A percentile compares a stretch with the other conserved stretches of the same genome.
These are phyloP conservation scores for Mycetomoellerius zeteki DNA, from an alignment of 1,140 invertebrate species.

Conservation along the genomic window DNA sequence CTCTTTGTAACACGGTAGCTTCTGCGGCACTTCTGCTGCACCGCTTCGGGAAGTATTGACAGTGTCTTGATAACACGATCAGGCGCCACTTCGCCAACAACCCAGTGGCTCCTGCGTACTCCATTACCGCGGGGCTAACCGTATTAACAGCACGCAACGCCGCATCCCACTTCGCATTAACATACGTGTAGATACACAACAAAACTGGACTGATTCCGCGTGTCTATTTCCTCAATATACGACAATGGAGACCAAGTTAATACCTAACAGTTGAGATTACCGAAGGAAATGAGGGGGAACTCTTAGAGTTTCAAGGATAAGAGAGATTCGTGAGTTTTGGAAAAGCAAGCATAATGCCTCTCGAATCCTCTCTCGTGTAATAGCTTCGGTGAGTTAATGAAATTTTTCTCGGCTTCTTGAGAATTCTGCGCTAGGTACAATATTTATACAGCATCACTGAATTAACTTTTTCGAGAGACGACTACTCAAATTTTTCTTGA, in stretches of 20 bases:
- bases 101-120: slow-evolving; percentile 65
- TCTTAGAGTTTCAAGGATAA: not conserved
- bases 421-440: not conserved
- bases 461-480: not conserved
- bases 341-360: not conserved
- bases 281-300: not conserved
- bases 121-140: slow-evolving; percentile 77
- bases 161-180: slow-evolving; percentile 68
- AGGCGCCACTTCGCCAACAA: slow-evolving; percentile 67
- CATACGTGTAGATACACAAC: slow-evolving; percentile 47
- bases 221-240: not conserved
- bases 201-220: slow-evolving; percentile 14
- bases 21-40: slow-evolving; percentile 56
- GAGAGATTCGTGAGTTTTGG: not conserved
- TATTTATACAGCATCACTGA: not conserved
- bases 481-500: slow-evolving; percentile 20
- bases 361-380: slow-evolving; percentile 1
- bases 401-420: slow-evolving; percentile 13
- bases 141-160: slow-evolving; percentile 71
- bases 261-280: not conserved
- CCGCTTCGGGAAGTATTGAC: slow-evolving; percentile 71
- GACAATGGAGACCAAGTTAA: too few species aligned
- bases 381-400: slow-evolving; percentile 4
- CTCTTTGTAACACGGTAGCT: slow-evolving; percentile 50
- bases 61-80: slow-evolving; percentile 77